Percentiles rank a stretch among this genome's conserved stretches.
Conservation (phyloP, 2,797 vertebrate genomes). For the Hafferia zeledoni region DNA sequence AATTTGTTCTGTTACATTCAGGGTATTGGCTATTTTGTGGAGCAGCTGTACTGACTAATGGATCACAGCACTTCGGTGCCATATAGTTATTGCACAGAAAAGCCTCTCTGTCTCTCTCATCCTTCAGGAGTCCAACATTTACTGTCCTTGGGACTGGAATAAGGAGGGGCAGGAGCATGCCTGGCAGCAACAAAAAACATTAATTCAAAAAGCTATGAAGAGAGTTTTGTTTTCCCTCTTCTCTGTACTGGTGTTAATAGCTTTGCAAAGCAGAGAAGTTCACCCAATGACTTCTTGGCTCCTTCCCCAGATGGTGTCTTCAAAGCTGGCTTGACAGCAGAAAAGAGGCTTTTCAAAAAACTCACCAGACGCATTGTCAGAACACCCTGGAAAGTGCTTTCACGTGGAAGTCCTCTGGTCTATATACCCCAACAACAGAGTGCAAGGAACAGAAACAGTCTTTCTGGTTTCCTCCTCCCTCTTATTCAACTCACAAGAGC, state of each 20-base stretch:
- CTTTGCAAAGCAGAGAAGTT: slow-evolving; percentile 48
- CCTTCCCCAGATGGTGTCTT: slow-evolving; percentile 42
- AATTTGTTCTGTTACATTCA: slow-evolving; percentile 64
- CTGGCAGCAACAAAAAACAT: slow-evolving; percentile 49
- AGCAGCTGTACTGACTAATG: slow-evolving; percentile 68
- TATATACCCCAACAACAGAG: neutral
- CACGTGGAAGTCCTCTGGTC: neutral
- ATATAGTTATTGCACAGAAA: slow-evolving; percentile 57
- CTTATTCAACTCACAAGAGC: neutral
- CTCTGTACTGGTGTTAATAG: slow-evolving; percentile 29
- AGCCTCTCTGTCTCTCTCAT: slow-evolving; percentile 52
- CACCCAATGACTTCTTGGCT: slow-evolving; percentile 51
- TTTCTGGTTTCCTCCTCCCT: neutral
- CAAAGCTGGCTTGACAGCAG: slow-evolving; percentile 35
- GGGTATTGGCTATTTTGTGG: slow-evolving; percentile 52
- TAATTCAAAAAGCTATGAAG: slow-evolving; percentile 57
- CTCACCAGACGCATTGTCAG: neutral
- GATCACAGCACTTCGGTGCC: slow-evolving; percentile 58
- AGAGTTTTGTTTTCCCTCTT: slow-evolving; percentile 55
- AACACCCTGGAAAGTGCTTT: slow-evolving; percentile 8
- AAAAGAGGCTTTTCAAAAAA: slow-evolving; percentile 7
- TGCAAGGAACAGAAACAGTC: neutral
- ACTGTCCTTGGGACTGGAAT: slow-evolving; percentile 57
- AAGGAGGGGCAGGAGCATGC: slow-evolving; percentile 20
- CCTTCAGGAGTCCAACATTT: slow-evolving; percentile 56